phyloP scores from a whole-genome alignment of 2,113 vertebrate species.

The Crotophaga sulcirostris region DNA sequence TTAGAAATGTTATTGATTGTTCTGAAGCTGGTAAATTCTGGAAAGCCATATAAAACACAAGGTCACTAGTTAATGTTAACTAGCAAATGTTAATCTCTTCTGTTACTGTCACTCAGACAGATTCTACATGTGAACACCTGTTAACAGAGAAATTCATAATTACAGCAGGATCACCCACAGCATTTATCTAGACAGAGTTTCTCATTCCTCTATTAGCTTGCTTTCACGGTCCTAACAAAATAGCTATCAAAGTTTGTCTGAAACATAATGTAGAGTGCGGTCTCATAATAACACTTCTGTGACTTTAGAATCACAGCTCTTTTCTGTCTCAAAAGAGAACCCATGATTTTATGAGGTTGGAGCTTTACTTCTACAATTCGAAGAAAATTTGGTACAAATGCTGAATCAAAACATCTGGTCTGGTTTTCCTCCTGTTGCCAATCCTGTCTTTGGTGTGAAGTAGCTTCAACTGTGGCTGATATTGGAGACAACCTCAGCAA shows the following conservation, averaged over 20 bases:
- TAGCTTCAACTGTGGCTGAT: background rate
- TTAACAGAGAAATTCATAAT: background rate
- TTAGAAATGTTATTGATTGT: background rate
- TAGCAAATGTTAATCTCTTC: background rate
- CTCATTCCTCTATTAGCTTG: background rate
- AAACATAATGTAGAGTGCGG: background rate
- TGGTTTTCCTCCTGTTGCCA: background rate
- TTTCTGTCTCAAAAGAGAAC: background rate
- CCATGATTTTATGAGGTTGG: background rate
- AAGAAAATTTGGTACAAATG: background rate
- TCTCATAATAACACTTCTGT: background rate
- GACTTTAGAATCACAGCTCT: background rate
- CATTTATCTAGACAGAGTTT: background rate
- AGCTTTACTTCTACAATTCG: background rate
- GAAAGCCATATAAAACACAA: slow-evolving; percentile 19
- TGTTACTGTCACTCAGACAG: background rate
- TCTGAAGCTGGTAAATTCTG: slow-evolving; percentile 17
- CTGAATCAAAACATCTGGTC: background rate
- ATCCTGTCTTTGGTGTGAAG: background rate
- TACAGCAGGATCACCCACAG: background rate
- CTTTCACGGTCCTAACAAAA: background rate
- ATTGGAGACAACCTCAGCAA: background rate
- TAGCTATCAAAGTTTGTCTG: background rate
- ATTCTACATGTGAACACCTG: background rate
- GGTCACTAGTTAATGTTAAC: background rate